Conservation (phyloP, 2,797 vertebrate genomes). For the Muscicapa striata region DNA sequence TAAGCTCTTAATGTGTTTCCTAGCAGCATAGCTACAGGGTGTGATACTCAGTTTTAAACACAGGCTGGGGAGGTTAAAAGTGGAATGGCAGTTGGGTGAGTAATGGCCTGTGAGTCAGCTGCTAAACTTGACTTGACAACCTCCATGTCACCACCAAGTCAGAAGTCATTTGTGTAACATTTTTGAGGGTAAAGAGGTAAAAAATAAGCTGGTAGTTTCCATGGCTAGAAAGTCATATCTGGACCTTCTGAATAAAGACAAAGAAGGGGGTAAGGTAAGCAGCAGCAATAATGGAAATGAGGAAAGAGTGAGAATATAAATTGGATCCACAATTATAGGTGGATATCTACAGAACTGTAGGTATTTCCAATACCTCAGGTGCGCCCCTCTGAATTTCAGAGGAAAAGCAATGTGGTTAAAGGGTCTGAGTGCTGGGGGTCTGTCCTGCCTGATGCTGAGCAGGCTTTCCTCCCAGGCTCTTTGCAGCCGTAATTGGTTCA, state of each 20-base stretch:
- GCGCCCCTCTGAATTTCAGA: neutral
- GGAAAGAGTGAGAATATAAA: neutral
- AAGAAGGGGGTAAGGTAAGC: neutral
- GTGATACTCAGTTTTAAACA: neutral
- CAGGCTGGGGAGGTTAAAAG: conserved; percentile 32
- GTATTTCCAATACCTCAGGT: neutral
- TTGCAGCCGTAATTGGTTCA: neutral
- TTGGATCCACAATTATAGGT: neutral
- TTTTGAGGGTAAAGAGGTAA: conserved; percentile 20
- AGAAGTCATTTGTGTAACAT: neutral
- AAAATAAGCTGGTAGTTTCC: neutral
- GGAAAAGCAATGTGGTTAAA: neutral
- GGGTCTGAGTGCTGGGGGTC: neutral
- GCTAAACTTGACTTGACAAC: conserved; percentile 45
- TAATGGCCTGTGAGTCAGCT: conserved; percentile 44
- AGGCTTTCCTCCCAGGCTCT: neutral
- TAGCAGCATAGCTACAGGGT: neutral
- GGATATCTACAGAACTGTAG: neutral
- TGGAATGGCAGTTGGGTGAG: neutral
- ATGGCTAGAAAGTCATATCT: neutral
- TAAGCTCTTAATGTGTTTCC: conserved; percentile 21
- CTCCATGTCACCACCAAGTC: neutral
- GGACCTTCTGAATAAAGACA: neutral
- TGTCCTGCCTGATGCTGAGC: neutral
- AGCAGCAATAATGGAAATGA: neutral